Base-by-base conservation (phyloP, 2,113 vertebrate species). In the Macquaria ambigua region DNA sequence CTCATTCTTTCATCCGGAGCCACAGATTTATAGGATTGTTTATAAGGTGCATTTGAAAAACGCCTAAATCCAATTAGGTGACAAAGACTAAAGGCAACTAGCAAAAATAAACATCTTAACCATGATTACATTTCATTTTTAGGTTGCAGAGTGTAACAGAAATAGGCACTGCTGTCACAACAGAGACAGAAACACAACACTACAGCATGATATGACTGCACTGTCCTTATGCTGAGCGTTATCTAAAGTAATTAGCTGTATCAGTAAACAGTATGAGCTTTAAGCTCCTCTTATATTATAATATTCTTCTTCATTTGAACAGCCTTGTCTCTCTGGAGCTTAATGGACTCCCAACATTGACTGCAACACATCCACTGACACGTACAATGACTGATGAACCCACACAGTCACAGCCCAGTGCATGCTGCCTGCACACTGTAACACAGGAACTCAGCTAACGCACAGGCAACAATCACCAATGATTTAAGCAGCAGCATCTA, bases 1-100 rank as follows among this genome's bases (percentile, higher is more conserved):
- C 91, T 92, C 89, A 93, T 94, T 93, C 90, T 92, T 93, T 94
- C 90, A 93, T 85, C 43, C 4, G 55, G 59, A 79, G 83, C 58
- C 85, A 62, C 64, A 81, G 43, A 89, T 87, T 90, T 88, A 90
- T 34, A 68, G 80, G 82, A 83, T 74, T 84, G 76, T 88, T 93
- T 68, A 25, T 48, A 56, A 81, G 79, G 80, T 48, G 50, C 52
- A 28, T 59, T 76, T 31, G 53, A 39, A 66, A 76, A 82, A 63
- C 20, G 4, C 10, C 61, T n/a, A 18, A 61, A 89, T 84, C 74
- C 61, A 83, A 75, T 87, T 74, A 85, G 58, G 21, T 59, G 43
- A 53, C 64, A 70, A 64, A 90, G 55, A 66, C 43, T 67, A 2
- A 79, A 15, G 10, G 41, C 48, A 18, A 28, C 43, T 14, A 58